Evolutionary conservation across 2,888 invertebrate genomes (phyloP).

Genomic region (Nomada goodeniana): DNA sequence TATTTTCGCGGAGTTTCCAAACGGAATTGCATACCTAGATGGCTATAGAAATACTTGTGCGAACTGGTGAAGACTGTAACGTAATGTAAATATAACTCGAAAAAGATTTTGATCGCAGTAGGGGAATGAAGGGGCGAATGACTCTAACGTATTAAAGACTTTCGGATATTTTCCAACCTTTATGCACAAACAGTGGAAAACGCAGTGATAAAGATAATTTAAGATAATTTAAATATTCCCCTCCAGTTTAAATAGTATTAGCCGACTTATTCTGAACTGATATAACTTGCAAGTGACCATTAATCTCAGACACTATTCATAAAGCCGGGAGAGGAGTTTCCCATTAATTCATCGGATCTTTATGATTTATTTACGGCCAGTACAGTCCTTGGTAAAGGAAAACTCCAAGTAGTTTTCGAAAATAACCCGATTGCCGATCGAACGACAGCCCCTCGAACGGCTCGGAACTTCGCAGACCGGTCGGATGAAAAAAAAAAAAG

Average conservation of each 20-base stretch:
- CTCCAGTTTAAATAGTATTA: neutral
- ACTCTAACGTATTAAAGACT: no score
- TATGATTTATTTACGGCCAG: conserved; percentile 13
- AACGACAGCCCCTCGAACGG: neutral
- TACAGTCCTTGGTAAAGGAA: neutral
- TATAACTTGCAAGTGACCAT: neutral
- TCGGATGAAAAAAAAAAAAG: neutral
- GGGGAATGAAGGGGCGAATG: no score
- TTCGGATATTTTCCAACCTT: no score
- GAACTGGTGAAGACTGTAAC: neutral
- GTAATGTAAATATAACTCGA: no score
- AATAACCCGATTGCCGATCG: conserved; percentile 12
- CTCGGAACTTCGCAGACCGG: neutral
- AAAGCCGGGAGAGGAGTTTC: neutral
- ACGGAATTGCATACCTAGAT: no score
- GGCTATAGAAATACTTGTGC: neutral
- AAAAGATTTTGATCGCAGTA: no score
- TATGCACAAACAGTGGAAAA: neutral
- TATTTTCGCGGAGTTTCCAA: neutral
- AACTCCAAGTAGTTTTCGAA: conserved; percentile 23
- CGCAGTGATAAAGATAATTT: conserved; percentile 26
- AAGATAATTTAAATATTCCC: no score
- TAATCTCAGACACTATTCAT: neutral
- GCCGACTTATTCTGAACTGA: neutral
- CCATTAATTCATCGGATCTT: conserved; percentile 1